A percentile compares a stretch with the other conserved stretches of the same genome.
Conservation (phyloP, 1,140 invertebrate species). For the Sitodiplosis mosellana region DNA sequence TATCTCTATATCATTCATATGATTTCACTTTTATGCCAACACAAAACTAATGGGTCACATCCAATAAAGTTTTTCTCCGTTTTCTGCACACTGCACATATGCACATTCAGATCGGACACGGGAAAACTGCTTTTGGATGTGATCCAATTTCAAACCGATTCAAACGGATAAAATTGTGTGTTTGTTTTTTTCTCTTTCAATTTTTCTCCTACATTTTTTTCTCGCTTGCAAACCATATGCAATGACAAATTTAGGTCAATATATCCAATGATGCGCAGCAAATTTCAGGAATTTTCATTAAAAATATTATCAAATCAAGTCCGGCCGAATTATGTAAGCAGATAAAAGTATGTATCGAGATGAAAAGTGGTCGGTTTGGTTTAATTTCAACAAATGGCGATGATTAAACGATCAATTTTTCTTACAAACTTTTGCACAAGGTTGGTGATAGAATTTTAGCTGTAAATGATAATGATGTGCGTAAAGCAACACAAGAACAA, state of each 20-base stretch:
- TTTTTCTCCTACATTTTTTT: not conserved
- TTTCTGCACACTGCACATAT: not conserved
- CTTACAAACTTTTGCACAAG: too few species aligned
- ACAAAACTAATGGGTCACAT: not conserved
- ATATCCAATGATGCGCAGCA: constrained; percentile 3
- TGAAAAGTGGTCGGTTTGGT: constrained; percentile 9
- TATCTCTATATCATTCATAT: constrained; percentile 20
- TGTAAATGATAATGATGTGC: constrained; percentile 82
- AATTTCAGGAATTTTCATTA: constrained; percentile 93
- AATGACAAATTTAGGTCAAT: not conserved
- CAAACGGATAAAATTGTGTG: constrained; percentile 18
- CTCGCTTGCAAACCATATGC: not conserved
- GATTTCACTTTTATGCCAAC: not conserved
- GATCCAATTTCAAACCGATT: constrained; percentile 8
- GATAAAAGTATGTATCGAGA: constrained; percentile 45
- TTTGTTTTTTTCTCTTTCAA: not conserved
- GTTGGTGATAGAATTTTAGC: constrained; percentile 77
- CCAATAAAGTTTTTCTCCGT: not conserved
- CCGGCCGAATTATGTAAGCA: constrained; percentile 80
- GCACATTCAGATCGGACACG: not conserved
- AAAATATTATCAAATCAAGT: constrained; percentile 86
- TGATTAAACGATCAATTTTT: too few species aligned
- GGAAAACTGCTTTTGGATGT: constrained; percentile 1
- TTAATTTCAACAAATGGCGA: too few species aligned
- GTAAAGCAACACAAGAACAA: constrained; percentile 77